Evolutionary conservation across 1,140 invertebrate genomes (phyloP).

Genomic region (Temnothorax longispinosus): DNA sequence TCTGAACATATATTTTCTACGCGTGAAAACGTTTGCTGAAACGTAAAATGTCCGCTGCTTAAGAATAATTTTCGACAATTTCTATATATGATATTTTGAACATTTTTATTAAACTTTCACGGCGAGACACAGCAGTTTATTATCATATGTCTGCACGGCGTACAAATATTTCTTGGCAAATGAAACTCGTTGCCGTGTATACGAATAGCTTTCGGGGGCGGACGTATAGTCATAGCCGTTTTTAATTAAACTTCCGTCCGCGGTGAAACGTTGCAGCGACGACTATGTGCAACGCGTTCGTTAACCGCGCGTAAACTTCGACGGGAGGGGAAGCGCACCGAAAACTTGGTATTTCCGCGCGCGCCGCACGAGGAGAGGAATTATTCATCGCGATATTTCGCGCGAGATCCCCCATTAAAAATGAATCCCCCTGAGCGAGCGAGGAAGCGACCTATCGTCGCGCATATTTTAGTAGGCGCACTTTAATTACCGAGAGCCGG

Average conservation of each 20-base stretch:
- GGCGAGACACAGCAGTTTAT: constrained; percentile 3
- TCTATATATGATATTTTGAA: not conserved
- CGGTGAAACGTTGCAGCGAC: constrained; percentile 22
- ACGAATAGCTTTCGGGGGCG: constrained; percentile 37
- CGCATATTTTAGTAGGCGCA: constrained; percentile 54
- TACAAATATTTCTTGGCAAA: constrained; percentile 55
- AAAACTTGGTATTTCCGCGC: constrained; percentile 45
- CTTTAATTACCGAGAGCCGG: constrained; percentile 66
- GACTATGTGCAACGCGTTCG: constrained; percentile 36
- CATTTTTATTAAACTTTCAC: constrained; percentile 39
- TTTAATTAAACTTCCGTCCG: constrained; percentile 59
- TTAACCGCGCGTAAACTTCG: constrained; percentile 53
- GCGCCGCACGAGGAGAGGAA: not conserved
- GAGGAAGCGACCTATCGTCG: constrained; percentile 34
- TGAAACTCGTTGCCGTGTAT: constrained; percentile 42
- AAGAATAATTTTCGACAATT: constrained; percentile 1
- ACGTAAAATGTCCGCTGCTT: not conserved
- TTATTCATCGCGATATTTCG: constrained; percentile 60
- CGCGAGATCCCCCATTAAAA: constrained; percentile 47
- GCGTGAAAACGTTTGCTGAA: not conserved
- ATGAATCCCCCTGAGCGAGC: constrained; percentile 10
- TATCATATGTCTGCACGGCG: not conserved
- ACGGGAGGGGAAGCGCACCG: not conserved
- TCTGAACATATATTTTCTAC: not conserved
- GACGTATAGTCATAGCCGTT: constrained; percentile 24